Evolutionary conservation across 2,113 vertebrate species (phyloP), one percentile per base, ranked within the genome.

Genomic region (Aix galericulata): DNA sequence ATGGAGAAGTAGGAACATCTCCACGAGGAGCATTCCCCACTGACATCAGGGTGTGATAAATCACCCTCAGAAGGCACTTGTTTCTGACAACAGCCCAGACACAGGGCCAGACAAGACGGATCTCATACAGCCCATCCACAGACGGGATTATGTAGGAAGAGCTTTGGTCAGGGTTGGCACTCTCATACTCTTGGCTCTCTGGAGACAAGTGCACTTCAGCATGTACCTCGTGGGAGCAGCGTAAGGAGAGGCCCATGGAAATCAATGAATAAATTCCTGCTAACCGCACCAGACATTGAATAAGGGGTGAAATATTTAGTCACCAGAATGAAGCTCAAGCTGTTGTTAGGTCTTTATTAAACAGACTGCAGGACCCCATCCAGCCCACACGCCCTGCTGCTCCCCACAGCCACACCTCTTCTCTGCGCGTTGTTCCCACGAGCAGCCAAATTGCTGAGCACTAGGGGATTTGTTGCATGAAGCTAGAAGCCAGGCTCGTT

Each of bases 251-350:
- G 13, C 46, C 72, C 76, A 17, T 50, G 58, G 15, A 72, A 68
- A 87, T 89, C 69, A 82, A 38, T 3, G 22, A 23, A 46, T 46
- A 76, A 60, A 68, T 60, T 78, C 88, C 82, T 74, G 15, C 3
- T 3, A 79, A 77, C 80, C 46, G 84, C 94, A 79, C 10, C 58
- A 96, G 92, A 91, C 38, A 13, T 1, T 60, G 77, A 84, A 5
- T 75, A 78, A 91, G 10, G 16, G 56, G 52, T 73, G 15, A 94
- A 95, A 76, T 62, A 90, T 88, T 76, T 21, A 80, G n/a, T n/a
- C 52, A 78, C 36, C 31, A 62, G 66, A 31, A 38, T n/a, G 74
- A 60, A 72, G 52, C 52, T 56, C 53, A 38, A 60, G 63, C 50
- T 88, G 53, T 56, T 31, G 4, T 13, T 31, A 74, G 55, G 40